Evolutionary conservation across 2,797 vertebrate species (phyloP), one percentile per base, ranked within the genome.

Genomic region (Platyrinchus mystaceus): DNA sequence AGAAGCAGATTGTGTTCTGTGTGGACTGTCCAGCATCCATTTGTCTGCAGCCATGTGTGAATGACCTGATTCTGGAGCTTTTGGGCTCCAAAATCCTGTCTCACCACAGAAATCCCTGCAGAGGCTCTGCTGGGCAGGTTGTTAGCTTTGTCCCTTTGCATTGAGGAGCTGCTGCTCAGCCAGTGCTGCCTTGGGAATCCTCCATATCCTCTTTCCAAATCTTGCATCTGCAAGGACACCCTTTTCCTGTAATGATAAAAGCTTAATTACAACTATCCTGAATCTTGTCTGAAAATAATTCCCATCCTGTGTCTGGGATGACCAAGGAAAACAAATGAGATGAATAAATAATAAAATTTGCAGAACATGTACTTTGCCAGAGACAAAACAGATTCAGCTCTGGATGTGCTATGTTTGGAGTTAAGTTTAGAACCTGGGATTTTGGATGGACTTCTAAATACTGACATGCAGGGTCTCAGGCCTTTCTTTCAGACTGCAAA

Each of bases 241-340:
- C 41, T 71, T 75, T 87, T 70, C 71, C 64, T 66, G 22, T 34
- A n/a, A 60, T 34, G 81, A 49, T 49, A 84, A 86, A 94, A 87
- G 16, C 37, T 71, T 74, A 74, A 92, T 87, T 87, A n/a, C 52
- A 43, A 26, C 67, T 70, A 66, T 43, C 41, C 64, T 52, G 84
- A 63, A 58, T 68, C 24, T 46, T 43, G 34, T 34, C 86, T 77
- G 92, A 84, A 90, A 91, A 67, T 24, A 77, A 77, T 68, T 81
- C 84, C 76, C 50, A 12, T 50, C 67, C 66, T 89, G 43, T 46
- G 43, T 75, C 64, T 64, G 46, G 22, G 68, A 80, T 58, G 55
- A 95, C 80, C 91, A 89, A 91, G 22, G 74, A 91, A 96, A 95
- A 92, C 56, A 93, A 92, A 82, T 20, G 14, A 56, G 86, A 67